These are phyloP conservation scores for Drosophila pallidifrons DNA, from an alignment of 1,140 invertebrate species.

Conservation along the genomic window DNA sequence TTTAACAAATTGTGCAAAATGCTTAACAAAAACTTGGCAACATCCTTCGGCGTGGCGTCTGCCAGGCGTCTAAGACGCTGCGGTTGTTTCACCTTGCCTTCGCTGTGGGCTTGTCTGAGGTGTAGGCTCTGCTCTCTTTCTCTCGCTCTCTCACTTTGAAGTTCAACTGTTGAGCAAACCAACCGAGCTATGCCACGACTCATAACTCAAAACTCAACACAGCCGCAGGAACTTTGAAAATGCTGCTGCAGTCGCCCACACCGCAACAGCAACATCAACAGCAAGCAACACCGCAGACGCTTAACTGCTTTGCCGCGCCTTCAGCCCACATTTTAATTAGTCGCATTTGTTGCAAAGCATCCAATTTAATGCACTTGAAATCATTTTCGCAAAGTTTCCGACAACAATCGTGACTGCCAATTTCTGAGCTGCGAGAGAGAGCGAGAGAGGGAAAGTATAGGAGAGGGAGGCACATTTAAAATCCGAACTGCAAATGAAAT, in stretches of 20 bases:
- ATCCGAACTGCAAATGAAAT: constrained; percentile 66
- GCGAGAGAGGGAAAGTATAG: neutral
- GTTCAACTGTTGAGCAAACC: constrained; percentile 38
- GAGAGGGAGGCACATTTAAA: constrained; percentile 19
- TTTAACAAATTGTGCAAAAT: constrained; percentile 77
- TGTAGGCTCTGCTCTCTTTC: neutral
- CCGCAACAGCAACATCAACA: neutral
- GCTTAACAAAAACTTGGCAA: constrained; percentile 52
- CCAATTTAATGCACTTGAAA: constrained; percentile 82
- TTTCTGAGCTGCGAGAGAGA: neutral
- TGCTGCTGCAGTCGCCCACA: constrained; percentile 10
- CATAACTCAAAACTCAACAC: constrained; percentile 60
- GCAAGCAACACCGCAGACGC: constrained; percentile 1
- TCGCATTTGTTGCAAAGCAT: constrained; percentile 77
- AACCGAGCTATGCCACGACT: constrained; percentile 28
- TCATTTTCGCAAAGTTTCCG: constrained; percentile 69
- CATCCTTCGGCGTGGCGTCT: constrained; percentile 11
- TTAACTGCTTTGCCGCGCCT: constrained; percentile 44
- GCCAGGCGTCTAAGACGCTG: neutral
- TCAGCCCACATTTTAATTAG: constrained; percentile 75
- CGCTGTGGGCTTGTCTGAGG: constrained; percentile 10
- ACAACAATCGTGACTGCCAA: constrained; percentile 38
- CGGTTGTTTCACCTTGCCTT: constrained; percentile 12
- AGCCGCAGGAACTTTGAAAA: constrained; percentile 50
- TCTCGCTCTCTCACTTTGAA: too few species aligned